phyloP scores from a whole-genome alignment of 2,113 vertebrate genomes.

The Sisor rabdophorus region DNA sequence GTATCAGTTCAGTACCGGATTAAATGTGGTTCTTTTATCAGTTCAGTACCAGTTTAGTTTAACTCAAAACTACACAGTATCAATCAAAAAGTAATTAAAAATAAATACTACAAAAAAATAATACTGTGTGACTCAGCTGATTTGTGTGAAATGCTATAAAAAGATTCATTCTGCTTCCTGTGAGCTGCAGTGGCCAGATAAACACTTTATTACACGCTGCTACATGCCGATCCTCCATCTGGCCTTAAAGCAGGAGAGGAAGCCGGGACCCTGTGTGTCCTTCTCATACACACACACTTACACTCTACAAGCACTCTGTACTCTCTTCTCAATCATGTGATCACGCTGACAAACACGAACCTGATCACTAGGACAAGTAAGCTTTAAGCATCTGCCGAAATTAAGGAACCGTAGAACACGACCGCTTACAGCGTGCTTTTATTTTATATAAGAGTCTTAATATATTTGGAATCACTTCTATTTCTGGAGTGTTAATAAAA shows the following conservation, averaged over 20 bases:
- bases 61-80: no score
- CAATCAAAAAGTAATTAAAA: no score
- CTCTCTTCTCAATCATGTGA: constrained; percentile 5
- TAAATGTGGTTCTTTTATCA: background rate
- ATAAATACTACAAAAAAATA: background rate
- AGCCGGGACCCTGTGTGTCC: constrained; percentile 39
- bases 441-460: constrained; percentile 4
- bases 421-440: background rate
- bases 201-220: constrained; percentile 58
- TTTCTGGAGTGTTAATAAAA: background rate
- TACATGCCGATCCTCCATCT: constrained; percentile 53
- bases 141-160: constrained; percentile 50
- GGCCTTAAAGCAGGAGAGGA: constrained; percentile 44
- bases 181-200: constrained; percentile 54
- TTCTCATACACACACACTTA: constrained; percentile 24
- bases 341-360: constrained; percentile 1
- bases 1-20: background rate
- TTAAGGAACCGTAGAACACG: background rate
- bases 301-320: constrained; percentile 10
- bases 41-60: background rate
- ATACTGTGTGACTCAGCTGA: constrained; percentile 46
- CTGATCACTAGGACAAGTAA: background rate
- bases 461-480: background rate
- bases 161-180: constrained; percentile 49
- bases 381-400: background rate